These are phyloP conservation scores for Psittacara wagleri DNA, from an alignment of 2,113 vertebrate genomes.

Conservation along the genomic window DNA sequence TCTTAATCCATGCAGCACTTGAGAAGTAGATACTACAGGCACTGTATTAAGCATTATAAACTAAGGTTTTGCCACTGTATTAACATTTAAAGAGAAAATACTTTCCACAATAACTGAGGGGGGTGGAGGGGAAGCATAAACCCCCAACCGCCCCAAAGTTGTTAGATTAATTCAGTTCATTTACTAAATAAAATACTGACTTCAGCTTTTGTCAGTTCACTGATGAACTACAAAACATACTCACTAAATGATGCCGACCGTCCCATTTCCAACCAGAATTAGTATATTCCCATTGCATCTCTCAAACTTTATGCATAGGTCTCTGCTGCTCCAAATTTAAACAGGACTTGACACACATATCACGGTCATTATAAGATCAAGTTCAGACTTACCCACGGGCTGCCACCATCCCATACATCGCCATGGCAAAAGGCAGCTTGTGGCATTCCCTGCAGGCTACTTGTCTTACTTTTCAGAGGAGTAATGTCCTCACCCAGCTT, in stretches of 20 bases:
- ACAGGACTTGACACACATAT: slow-evolving; percentile 45
- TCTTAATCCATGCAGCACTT: slow-evolving; percentile 13
- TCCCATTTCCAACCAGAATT: slow-evolving; percentile 11
- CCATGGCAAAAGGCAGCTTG: slow-evolving; percentile 67
- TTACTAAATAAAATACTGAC: background rate
- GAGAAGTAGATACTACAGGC: background rate
- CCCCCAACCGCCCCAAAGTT: background rate
- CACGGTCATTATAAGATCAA: slow-evolving; percentile 3
- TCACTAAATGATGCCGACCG: background rate
- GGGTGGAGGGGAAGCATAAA: background rate
- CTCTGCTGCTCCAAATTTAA: slow-evolving; percentile 11
- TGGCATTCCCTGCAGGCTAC: slow-evolving; percentile 75
- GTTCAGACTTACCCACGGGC: slow-evolving; percentile 85
- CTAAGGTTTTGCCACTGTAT: background rate
- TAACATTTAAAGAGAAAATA: slow-evolving; percentile 33
- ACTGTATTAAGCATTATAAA: slow-evolving; percentile 26
- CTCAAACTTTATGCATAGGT: slow-evolving; percentile 25
- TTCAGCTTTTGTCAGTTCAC: background rate
- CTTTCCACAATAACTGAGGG: background rate
- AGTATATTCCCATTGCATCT: background rate
- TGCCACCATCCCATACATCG: slow-evolving; percentile 72
- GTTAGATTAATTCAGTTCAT: background rate
- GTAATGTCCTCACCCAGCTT: slow-evolving; percentile 73
- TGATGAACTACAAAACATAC: background rate
- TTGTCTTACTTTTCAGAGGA: slow-evolving; percentile 77